Conservation (phyloP, 2,113 vertebrate species). For the Ancistrus triradiatus region DNA sequence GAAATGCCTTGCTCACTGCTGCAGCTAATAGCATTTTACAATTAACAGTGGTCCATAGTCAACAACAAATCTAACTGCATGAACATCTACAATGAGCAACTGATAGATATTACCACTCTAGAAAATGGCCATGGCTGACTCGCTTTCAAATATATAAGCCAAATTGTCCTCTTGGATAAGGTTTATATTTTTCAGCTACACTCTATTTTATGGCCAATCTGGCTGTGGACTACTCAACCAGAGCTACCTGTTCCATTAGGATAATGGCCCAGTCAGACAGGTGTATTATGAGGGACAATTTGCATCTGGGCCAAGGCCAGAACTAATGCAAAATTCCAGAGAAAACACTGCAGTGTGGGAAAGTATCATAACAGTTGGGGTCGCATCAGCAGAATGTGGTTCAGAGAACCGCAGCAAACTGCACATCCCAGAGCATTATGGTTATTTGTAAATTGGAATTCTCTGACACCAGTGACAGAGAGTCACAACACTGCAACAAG, state of each 20-base stretch:
- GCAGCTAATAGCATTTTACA: too few species aligned
- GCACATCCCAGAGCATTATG: background rate
- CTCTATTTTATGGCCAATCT: slow-evolving; percentile 14
- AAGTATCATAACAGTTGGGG: background rate
- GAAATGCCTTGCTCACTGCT: too few species aligned
- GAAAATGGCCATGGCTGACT: slow-evolving; percentile 4
- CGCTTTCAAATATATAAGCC: slow-evolving; percentile 1
- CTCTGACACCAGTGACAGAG: too few species aligned
- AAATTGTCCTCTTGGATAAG: background rate
- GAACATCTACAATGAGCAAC: background rate
- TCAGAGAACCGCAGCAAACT: too few species aligned
- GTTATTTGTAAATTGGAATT: too few species aligned
- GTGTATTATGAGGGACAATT: slow-evolving; percentile 20
- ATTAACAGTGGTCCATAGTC: too few species aligned
- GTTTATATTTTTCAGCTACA: background rate
- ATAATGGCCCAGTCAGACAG: slow-evolving; percentile 28
- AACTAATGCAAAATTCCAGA: slow-evolving; percentile 4
- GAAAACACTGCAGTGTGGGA: background rate
- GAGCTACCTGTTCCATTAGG: slow-evolving; percentile 27
- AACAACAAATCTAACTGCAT: background rate
- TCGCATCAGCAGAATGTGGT: background rate
- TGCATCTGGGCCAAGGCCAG: background rate
- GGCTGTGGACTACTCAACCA: slow-evolving; percentile 4
- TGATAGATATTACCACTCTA: background rate
- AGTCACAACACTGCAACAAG: too few species aligned